Base-by-base conservation (phyloP, 2,888 invertebrate genomes). In the Shargacucullia verbasci region DNA sequence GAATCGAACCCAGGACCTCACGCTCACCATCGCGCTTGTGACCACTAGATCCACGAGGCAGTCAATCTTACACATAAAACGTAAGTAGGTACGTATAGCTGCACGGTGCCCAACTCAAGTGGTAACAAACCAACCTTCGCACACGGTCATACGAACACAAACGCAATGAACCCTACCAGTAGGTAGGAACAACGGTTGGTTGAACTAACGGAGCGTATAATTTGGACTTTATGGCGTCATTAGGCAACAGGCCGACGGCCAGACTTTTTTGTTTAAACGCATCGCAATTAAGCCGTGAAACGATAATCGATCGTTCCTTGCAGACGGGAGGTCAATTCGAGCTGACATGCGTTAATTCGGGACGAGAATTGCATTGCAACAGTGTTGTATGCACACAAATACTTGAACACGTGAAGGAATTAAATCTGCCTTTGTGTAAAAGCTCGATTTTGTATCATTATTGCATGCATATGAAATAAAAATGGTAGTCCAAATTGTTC, bases 191-290 rank as follows among this genome's bases (percentile, higher is more conserved):
- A 83, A 83, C 84, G 85, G 89, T 83, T 79, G 85, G 80, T 74
- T 64, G 76, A 75, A 72, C 79, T 84, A 89, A 85, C 88, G 83
- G 88, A 88, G 83, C 92, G 89, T 89, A 83, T 89, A 89, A 91
- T 91, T 89, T 85, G 81, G 76, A 87, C 80, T 91, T 91, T 91
- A 91, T 89, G 79, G 88, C 84, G 81, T 88, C 89, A 92, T 91
- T 91, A 91, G 86, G 82, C 82, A 86, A 83, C 81, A 85, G 87
- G 83, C 82, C 73, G 78, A 78, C 76, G 78, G 74, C 78, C 78
- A 73, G 80, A 82, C 82, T 86, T 88, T n/a, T 90, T 91, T 90
- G 87, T 85, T 86, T 82, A 77, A 80, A 73, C 71, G 80, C 84
- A 82, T 86, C 82, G 82, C 88, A 91, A 92, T 91, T 91, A 92